A percentile compares a stretch with the other conserved stretches of the same genome.
These are phyloP conservation scores for Trematomus bernacchii DNA, from an alignment of 2,797 vertebrate species.

Conservation along the genomic window DNA sequence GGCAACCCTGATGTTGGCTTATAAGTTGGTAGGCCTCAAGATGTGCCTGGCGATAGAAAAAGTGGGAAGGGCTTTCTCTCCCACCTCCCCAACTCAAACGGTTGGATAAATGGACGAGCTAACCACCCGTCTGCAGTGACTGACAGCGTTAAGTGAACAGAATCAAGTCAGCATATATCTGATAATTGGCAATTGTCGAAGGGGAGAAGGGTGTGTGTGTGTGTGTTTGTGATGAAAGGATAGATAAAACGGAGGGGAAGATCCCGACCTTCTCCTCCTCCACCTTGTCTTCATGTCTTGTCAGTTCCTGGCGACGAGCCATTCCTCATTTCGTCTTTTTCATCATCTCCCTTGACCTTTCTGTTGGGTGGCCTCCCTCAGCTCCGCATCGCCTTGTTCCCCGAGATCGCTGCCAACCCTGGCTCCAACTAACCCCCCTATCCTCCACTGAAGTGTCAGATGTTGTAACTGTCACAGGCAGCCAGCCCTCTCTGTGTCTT, in stretches of 20 bases:
- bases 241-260: slow-evolving; percentile 13
- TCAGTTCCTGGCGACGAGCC: slow-evolving; percentile 42
- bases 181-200: slow-evolving; percentile 67
- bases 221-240: slow-evolving; percentile 6
- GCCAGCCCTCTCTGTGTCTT: slow-evolving; percentile 36
- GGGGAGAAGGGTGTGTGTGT: slow-evolving; percentile 6
- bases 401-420: slow-evolving; percentile 19
- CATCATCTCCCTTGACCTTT: slow-evolving; percentile 63
- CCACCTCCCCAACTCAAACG: slow-evolving; percentile 11
- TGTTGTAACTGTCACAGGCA: slow-evolving; percentile 52
- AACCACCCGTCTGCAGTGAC: slow-evolving; percentile 49
- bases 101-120: slow-evolving; percentile 47
- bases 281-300: slow-evolving; percentile 32
- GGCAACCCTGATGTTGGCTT: too few species aligned
- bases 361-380: slow-evolving; percentile 31
- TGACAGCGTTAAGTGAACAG: slow-evolving; percentile 62
- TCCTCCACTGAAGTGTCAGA: slow-evolving; percentile 42
- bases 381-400: not conserved
- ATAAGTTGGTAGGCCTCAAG: not conserved
- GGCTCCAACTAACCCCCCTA: not conserved
- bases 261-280: slow-evolving; percentile 22
- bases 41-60: not conserved
- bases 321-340: slow-evolving; percentile 45
- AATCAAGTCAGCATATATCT: slow-evolving; percentile 68
- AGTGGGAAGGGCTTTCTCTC: slow-evolving; percentile 3